These are phyloP conservation scores for Serripes groenlandicus DNA, from an alignment of 2,888 invertebrate genomes.

Conservation along the genomic window DNA sequence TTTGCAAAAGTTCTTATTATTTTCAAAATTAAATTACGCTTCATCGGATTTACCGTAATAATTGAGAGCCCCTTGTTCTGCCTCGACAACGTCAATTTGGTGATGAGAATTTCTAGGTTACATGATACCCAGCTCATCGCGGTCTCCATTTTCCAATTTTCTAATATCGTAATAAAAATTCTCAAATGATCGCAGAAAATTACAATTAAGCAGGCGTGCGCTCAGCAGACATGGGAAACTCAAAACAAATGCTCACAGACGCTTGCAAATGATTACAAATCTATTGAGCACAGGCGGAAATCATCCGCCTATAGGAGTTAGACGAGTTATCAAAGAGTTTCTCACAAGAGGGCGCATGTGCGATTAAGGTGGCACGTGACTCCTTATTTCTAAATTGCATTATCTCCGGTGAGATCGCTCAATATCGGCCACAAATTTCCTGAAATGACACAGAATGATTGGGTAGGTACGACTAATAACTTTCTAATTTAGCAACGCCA, in stretches of 20 bases:
- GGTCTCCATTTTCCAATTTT: constrained; percentile 60
- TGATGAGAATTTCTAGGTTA: constrained; percentile 30
- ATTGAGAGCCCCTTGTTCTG: too few species aligned
- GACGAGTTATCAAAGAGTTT: constrained; percentile 28
- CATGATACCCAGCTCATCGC: constrained; percentile 11
- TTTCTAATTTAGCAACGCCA: constrained; percentile 48
- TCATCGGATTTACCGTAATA: too few species aligned
- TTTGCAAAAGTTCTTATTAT: too few species aligned
- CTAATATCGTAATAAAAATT: constrained; percentile 59
- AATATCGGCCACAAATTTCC: constrained; percentile 47
- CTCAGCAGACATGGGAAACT: constrained; percentile 54
- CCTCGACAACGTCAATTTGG: constrained; percentile 23
- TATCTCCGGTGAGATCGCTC: constrained; percentile 44
- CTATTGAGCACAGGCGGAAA: constrained; percentile 33
- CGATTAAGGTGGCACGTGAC: constrained; percentile 57
- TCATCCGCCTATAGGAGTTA: constrained; percentile 33
- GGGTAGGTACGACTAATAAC: constrained; percentile 41
- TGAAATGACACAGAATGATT: constrained; percentile 45
- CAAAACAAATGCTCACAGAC: constrained; percentile 56
- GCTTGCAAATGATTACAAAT: constrained; percentile 31
- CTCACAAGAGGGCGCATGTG: constrained; percentile 50
- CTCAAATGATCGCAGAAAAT: constrained; percentile 55
- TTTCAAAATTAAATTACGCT: too few species aligned
- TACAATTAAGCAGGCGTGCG: constrained; percentile 62
- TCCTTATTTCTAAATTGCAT: constrained; percentile 56